phyloP scores from a whole-genome alignment of 2,113 vertebrate genomes.

The Sclerurus mexicanus region DNA sequence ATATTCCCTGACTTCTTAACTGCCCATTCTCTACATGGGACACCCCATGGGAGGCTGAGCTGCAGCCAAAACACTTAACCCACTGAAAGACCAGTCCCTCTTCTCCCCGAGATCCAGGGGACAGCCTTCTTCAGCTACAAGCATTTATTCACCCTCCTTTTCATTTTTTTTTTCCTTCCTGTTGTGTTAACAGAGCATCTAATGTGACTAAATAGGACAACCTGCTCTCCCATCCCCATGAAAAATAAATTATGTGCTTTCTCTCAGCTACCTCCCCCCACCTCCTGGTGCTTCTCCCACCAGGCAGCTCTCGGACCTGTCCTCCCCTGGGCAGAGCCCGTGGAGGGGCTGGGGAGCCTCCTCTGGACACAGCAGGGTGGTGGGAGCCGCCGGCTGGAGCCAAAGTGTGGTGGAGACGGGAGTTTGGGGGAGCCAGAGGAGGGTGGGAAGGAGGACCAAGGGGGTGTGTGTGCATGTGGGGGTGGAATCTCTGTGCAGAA shows the following conservation, averaged over 20 bases:
- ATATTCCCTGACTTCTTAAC: neutral
- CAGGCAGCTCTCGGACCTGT: neutral
- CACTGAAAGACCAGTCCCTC: neutral
- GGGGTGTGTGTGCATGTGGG: neutral
- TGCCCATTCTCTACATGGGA: neutral
- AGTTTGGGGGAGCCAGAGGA: neutral
- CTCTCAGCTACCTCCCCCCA: constrained; percentile 25
- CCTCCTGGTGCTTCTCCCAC: neutral
- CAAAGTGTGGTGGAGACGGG: neutral
- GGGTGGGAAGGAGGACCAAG: neutral
- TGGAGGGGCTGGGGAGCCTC: neutral
- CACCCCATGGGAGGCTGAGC: neutral
- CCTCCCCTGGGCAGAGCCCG: neutral
- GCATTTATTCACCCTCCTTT: constrained; percentile 11
- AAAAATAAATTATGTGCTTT: constrained; percentile 73
- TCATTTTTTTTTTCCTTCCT: neutral
- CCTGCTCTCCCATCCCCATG: constrained; percentile 69
- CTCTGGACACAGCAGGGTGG: neutral
- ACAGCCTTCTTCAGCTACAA: neutral
- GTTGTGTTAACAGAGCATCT: constrained; percentile 80
- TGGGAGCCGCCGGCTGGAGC: neutral
- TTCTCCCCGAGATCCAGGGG: neutral
- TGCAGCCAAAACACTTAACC: constrained; percentile 38
- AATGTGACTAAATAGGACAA: constrained; percentile 81
- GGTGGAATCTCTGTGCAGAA: constrained; percentile 61